A percentile compares a stretch with the other conserved stretches of the same genome.
Conservation (phyloP, 2,888 invertebrate genomes). For the Campoplex capitator region DNA sequence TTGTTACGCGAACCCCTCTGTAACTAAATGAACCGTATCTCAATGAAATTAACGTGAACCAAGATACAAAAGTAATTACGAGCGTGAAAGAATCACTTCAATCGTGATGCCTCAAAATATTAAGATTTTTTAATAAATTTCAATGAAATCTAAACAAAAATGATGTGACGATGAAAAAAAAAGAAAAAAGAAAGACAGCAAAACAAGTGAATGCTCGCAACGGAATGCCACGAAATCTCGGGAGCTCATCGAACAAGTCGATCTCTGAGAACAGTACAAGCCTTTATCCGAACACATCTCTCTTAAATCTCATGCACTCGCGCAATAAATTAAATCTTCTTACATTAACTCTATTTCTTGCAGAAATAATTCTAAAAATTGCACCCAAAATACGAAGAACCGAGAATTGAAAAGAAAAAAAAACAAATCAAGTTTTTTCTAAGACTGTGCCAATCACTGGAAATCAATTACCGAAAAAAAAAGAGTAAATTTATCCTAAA, state of each 20-base stretch:
- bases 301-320: slow-evolving; percentile 36
- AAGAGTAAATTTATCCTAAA: not conserved
- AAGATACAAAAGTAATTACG: not conserved
- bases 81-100: not conserved
- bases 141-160: not conserved
- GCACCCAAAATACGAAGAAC: not conserved
- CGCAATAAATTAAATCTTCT: slow-evolving; percentile 32
- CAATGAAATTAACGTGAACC: not conserved
- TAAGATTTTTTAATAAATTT: not conserved
- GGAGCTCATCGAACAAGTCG: slow-evolving; percentile 37
- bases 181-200: not conserved
- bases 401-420: not conserved
- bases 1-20: not conserved
- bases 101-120: not conserved
- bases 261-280: slow-evolving; percentile 61
- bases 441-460: not conserved
- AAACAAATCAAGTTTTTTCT: not conserved
- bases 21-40: not conserved
- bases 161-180: not conserved
- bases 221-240: slow-evolving; percentile 53
- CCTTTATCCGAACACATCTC: slow-evolving; percentile 49
- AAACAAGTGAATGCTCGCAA: slow-evolving; percentile 25
- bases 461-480: not conserved
- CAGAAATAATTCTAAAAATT: slow-evolving; percentile 35
- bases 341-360: slow-evolving; percentile 10